A percentile compares a stretch with the other conserved stretches of the same genome.
These are phyloP conservation scores for Macaca fascicularis DNA, from an alignment of 2,113 vertebrate species.

Conservation along the genomic window DNA sequence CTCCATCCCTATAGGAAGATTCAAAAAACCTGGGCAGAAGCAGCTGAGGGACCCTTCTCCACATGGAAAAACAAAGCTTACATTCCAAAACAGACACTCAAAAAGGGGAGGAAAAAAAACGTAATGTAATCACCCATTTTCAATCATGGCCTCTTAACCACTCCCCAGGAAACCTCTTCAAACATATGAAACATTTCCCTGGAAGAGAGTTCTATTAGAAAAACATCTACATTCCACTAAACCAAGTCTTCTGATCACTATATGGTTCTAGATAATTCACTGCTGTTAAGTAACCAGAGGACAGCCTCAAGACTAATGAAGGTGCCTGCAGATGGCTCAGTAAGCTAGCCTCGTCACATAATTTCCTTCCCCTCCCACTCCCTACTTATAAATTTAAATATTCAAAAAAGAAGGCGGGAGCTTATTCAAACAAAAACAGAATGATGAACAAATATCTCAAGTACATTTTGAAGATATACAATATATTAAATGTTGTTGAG, in stretches of 20 bases:
- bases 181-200: constrained; percentile 18
- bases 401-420: constrained; percentile 15
- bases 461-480: constrained; percentile 11
- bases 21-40: not conserved
- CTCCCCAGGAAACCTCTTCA: constrained; percentile 55
- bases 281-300: not conserved
- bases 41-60: not conserved
- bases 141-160: constrained; percentile 45
- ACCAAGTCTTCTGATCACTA: not conserved
- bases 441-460: constrained; percentile 29
- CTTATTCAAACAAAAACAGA: constrained; percentile 29
- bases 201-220: not conserved
- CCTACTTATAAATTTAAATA: constrained; percentile 54
- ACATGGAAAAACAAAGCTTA: not conserved
- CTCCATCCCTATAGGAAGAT: not conserved
- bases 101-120: fast-evolving
- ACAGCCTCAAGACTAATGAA: not conserved
- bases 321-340: not conserved
- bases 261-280: not conserved
- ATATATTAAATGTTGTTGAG: not conserved
- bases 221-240: constrained; percentile 22
- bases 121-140: constrained; percentile 6
- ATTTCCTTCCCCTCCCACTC: not conserved
- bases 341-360: not conserved
- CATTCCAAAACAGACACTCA: constrained; percentile 2